These are phyloP conservation scores for Sphaerodactylus townsendi DNA, from an alignment of 2,113 vertebrate species.

Conservation along the genomic window DNA sequence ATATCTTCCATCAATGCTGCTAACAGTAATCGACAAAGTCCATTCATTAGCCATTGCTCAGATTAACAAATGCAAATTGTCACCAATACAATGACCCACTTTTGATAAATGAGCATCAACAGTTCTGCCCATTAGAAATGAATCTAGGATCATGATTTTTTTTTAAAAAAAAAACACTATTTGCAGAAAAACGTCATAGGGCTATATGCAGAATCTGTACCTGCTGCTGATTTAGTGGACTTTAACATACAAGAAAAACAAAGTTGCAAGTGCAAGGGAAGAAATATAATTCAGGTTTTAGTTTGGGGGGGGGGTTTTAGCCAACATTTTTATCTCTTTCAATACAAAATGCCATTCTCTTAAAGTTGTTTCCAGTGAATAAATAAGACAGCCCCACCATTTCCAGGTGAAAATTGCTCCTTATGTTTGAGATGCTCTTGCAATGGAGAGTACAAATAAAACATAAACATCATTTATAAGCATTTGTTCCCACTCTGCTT, in stretches of 20 bases:
- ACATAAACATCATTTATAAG: constrained; percentile 69
- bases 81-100: constrained; percentile 36
- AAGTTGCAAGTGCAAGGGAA: constrained; percentile 50
- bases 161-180: constrained; percentile 33
- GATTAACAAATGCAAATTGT: constrained; percentile 20
- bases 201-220: constrained; percentile 24
- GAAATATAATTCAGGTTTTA: constrained; percentile 56
- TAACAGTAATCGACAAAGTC: constrained; percentile 40
- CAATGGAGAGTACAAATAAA: constrained; percentile 66
- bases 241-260: constrained; percentile 24
- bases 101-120: constrained; percentile 39
- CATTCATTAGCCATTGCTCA: constrained; percentile 9
- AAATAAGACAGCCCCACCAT: constrained; percentile 65
- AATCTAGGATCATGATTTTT: constrained; percentile 36
- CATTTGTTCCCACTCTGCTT: constrained; percentile 57
- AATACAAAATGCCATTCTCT: constrained; percentile 75
- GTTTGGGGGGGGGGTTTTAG: too few relatives aligned
- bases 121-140: constrained; percentile 51
- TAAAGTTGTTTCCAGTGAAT: constrained; percentile 73
- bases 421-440: constrained; percentile 56
- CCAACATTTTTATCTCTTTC: constrained; percentile 66
- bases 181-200: constrained; percentile 28
- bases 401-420: constrained; percentile 42
- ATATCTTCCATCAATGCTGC: constrained; percentile 26
- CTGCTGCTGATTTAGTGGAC: constrained; percentile 26